phyloP scores from a whole-genome alignment of 2,113 vertebrate genomes.

The Ailuropoda melanoleuca region DNA sequence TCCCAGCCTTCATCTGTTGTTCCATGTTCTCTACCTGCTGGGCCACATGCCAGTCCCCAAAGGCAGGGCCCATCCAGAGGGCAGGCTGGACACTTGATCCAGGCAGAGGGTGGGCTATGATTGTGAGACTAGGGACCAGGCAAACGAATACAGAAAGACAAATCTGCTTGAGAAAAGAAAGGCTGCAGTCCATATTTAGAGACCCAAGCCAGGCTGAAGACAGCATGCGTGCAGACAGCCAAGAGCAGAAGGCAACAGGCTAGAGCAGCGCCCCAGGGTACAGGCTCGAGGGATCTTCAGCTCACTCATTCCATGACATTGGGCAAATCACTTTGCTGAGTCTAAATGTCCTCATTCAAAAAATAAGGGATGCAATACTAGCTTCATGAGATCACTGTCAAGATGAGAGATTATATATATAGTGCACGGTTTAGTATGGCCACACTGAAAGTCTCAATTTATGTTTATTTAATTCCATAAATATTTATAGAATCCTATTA shows the following conservation, averaged over 20 bases:
- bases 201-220: neutral
- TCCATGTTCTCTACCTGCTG: neutral
- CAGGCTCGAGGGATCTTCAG: neutral
- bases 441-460: neutral
- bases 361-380: neutral
- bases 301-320: neutral
- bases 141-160: neutral
- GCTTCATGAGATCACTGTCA: neutral
- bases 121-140: neutral
- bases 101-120: neutral
- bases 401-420: neutral
- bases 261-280: neutral
- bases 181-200: neutral
- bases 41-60: neutral
- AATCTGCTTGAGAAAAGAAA: neutral
- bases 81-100: neutral
- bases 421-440: neutral
- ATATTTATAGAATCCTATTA: neutral
- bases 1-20: neutral
- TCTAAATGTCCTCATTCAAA: neutral
- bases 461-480: slow-evolving; percentile 17
- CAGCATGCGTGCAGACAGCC: neutral
- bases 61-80: neutral
- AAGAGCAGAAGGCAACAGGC: neutral
- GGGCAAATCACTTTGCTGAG: neutral